Base-by-base conservation (phyloP, 1,140 invertebrate species). In the Pachyrhynchus sulphureomaculatus region DNA sequence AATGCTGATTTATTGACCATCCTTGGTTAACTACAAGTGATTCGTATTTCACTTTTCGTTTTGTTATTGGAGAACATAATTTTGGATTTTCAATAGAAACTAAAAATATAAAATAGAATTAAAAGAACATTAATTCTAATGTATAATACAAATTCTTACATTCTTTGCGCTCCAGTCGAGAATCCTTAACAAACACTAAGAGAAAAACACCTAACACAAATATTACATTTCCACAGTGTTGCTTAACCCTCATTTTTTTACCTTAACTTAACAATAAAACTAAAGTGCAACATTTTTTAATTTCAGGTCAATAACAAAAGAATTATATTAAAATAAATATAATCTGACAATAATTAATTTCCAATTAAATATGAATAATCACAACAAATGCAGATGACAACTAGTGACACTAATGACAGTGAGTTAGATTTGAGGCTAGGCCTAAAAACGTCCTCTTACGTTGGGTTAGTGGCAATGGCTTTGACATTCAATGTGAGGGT, bases 11-110 rank as follows among this genome's bases (percentile, higher is more conserved):
- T 6, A 13, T 41, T 10, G 20, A 37, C 12, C 26, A 9, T 3
- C 24, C 41, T 32, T 55, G 13, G 13, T 18, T 21, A 18, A 55
- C 39, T 8, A 29, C 18, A 6, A 55, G 13, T 13, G 37, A 10
- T 45, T 55, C 37, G 13, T 44, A 34, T 17, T 55, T 55, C 0
- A 55, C 18, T 44, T 55, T 55, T 44, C 29, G 49, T 42, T 29
- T 42, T 9, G 23, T 55, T 17, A 29, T 42, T 55, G 8, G 36
- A 13, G 53, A 55, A 29, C 53, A 55, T 9, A 55, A 9, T n/a
- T 41, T 32, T 20, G 32, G n/a, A 17, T 44, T 20, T 24, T 18
- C 36, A 18, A 39, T 8, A 6, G 34, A 36, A 18, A 12, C 34
- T 23, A 39, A 53, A 53, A 49, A 17, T 4, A 44, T 44, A 44